Percentiles rank a stretch among this genome's conserved stretches.
These are phyloP conservation scores for Harpegnathos saltator DNA, from an alignment of 1,140 invertebrate species.

Conservation along the genomic window DNA sequence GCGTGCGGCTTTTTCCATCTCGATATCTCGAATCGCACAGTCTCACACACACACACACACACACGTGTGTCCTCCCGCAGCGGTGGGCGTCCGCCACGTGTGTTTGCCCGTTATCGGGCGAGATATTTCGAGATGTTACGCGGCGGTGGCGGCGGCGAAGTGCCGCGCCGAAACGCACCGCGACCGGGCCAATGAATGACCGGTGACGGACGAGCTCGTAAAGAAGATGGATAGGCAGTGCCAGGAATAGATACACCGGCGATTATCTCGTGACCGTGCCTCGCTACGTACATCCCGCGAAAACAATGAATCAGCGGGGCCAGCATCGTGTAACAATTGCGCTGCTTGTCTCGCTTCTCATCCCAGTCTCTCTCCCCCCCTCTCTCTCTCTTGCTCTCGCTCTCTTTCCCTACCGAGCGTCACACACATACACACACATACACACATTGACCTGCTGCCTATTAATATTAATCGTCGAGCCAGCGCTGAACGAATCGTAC, in stretches of 20 bases:
- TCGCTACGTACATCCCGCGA: conserved; percentile 42
- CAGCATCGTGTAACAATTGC: conserved; percentile 32
- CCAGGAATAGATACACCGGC: conserved; percentile 62
- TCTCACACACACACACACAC: too few relatives aligned
- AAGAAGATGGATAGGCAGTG: conserved; percentile 68
- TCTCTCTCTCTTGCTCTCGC: neutral
- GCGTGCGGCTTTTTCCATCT: too few relatives aligned
- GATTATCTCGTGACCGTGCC: conserved; percentile 63
- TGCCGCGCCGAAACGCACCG: conserved; percentile 28
- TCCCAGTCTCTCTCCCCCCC: neutral
- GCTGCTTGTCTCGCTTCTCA: neutral
- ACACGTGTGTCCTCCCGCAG: too few relatives aligned
- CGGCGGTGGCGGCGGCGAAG: neutral
- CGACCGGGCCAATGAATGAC: conserved; percentile 64
- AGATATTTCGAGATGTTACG: conserved; percentile 50
- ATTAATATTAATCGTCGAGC: conserved; percentile 13
- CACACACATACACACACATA: too few relatives aligned
- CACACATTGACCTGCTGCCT: neutral
- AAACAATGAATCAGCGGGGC: conserved; percentile 65
- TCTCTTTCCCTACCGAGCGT: neutral
- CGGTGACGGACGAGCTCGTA: conserved; percentile 65
- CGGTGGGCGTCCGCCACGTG: neutral
- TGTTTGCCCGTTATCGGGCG: conserved; percentile 17
- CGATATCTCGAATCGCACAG: too few relatives aligned
- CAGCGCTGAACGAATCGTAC: neutral